Evolutionary conservation across 2,888 invertebrate genomes (phyloP), one percentile per base, ranked within the genome.

Genomic region (Hydriomena furcata): DNA sequence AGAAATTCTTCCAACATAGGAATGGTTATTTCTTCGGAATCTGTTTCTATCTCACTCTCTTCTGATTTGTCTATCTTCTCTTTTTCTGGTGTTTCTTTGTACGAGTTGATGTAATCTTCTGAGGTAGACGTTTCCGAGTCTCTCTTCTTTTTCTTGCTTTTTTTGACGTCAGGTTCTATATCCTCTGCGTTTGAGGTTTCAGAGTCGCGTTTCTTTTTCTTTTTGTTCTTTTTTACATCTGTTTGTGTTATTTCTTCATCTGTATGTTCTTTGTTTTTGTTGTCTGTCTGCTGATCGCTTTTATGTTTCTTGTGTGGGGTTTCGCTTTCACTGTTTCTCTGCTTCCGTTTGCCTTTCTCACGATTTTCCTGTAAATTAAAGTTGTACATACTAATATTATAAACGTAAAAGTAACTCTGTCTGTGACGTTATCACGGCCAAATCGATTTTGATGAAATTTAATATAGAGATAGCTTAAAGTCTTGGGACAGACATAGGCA

Each of bases 11-110:
- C 79, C n/a, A n/a, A n/a, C n/a, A n/a, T n/a, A n/a, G n/a, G n/a
- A n/a, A n/a, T n/a, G n/a, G n/a, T n/a, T n/a, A n/a, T n/a, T 43
- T 84, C 81, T 5, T 76, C 55, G 7, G 80, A 48, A 13, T 86
- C 83, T 11, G 82, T 79, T 36, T 86, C 85, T 49, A 85, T 84
- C 0, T 73, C 76, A 44, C 84, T 88, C 41, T 84, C 82, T 62
- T 82, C 79, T 38, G 74, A 73, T 40, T 55, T 44, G 6, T 48
- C 23, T 43, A 30, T 46, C 4, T 31, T 53, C 8, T 41, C 31
- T 11, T 12, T 36, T 27, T 48, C 40, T 30, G 47, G 10, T 7
- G 31, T 23, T 30, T 45, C 49, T 42, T 49, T 11, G 21, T 50
- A 52, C 0, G 45, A 37, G 2, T 47, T 28, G 20, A 50, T 30